Evolutionary conservation across 2,888 invertebrate species (phyloP).

Genomic region (Thecocarcelia acutangulata): DNA sequence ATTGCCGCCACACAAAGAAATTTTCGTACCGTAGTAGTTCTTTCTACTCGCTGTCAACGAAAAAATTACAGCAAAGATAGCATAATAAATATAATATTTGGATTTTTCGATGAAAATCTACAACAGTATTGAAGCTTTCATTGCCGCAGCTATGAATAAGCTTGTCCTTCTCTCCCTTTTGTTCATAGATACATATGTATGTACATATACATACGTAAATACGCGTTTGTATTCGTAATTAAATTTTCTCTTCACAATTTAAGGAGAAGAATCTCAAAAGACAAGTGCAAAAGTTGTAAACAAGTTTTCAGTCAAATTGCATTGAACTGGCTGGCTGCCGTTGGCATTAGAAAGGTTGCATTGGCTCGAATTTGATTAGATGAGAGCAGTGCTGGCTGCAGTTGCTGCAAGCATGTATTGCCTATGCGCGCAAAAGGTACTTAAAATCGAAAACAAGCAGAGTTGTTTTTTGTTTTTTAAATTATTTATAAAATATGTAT

Average conservation of each 20-base stretch:
- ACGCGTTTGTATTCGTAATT: background rate
- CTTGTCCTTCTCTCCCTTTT: no score
- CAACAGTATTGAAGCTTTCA: no score
- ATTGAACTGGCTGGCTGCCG: constrained; percentile 38
- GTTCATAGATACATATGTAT: no score
- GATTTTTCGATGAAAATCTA: no score
- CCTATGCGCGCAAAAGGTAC: constrained; percentile 54
- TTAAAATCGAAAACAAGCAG: constrained; percentile 15
- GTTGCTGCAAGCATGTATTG: constrained; percentile 4
- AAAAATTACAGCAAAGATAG: no score
- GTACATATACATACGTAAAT: no score
- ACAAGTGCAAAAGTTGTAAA: constrained; percentile 59
- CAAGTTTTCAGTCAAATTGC: constrained; percentile 53
- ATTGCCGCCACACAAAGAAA: no score
- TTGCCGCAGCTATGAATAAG: no score
- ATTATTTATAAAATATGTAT: constrained; percentile 19
- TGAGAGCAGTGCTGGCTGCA: constrained; percentile 27
- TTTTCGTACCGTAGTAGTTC: no score
- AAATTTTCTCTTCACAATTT: constrained; percentile 21
- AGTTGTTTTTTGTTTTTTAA: constrained; percentile 25
- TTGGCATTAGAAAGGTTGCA: constrained; percentile 50
- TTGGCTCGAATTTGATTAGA: constrained; percentile 30
- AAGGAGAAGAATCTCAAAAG: constrained; percentile 53
- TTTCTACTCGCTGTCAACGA: no score
- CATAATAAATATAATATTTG: no score